Percentiles rank a stretch among this genome's conserved stretches.
Evolutionary conservation across 2,797 vertebrate species (phyloP).

Genomic region (Chelidonichthys spinosus): DNA sequence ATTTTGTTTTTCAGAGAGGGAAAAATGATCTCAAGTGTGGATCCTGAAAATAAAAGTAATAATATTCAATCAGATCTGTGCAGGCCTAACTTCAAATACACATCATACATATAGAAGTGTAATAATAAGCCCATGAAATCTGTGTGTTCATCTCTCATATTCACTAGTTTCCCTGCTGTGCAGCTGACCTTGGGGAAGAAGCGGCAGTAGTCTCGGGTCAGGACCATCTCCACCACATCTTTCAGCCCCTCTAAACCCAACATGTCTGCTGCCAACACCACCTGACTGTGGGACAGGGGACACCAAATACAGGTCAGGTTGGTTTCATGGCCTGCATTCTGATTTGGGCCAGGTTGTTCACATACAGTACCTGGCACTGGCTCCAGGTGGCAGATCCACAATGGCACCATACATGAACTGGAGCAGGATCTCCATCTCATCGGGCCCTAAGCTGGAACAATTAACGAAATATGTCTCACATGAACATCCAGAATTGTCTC

Average conservation of each 20-base stretch:
- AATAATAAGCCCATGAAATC: neutral
- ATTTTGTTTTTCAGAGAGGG: neutral
- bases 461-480: slow-evolving; percentile 4
- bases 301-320: slow-evolving; percentile 38
- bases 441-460: slow-evolving; percentile 86
- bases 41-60: neutral
- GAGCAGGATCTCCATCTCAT: slow-evolving; percentile 92
- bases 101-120: neutral
- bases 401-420: slow-evolving; percentile 95
- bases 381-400: slow-evolving; percentile 89
- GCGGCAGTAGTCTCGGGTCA: slow-evolving; percentile 94
- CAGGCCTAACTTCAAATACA: neutral
- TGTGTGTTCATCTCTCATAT: neutral
- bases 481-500: neutral
- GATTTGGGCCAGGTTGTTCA: slow-evolving; percentile 10
- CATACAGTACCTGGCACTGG: slow-evolving; percentile 87
- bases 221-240: slow-evolving; percentile 91
- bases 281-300: slow-evolving; percentile 82
- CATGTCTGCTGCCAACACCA: slow-evolving; percentile 93
- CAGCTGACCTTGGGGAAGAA: slow-evolving; percentile 89
- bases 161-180: neutral
- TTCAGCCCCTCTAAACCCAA: slow-evolving; percentile 93
- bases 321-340: neutral
- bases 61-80: neutral
- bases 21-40: neutral